phyloP scores from a whole-genome alignment of 2,113 vertebrate genomes.

The Dicaeum eximium region DNA sequence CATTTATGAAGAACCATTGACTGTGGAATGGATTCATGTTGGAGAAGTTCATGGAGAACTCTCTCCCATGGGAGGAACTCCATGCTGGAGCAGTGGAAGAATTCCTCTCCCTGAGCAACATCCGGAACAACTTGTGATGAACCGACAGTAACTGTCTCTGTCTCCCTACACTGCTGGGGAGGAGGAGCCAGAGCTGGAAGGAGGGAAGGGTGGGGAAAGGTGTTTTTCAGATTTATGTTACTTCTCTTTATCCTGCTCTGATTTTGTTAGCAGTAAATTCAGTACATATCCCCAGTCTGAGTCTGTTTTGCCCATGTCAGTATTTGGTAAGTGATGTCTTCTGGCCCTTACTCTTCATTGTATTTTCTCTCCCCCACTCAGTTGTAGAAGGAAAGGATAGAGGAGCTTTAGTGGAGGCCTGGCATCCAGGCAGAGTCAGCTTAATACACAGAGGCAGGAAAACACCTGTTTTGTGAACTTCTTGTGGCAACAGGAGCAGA shows the following conservation, averaged over 20 bases:
- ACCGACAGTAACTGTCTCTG: too few relatives aligned
- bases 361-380: background rate
- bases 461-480: background rate
- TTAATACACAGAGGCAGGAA: background rate
- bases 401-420: background rate
- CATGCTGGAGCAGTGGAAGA: background rate
- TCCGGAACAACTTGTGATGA: background rate
- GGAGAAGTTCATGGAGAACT: background rate
- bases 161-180: accelerated
- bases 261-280: background rate
- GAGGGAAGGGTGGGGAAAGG: background rate
- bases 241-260: background rate
- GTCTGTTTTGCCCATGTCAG: background rate
- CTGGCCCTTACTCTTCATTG: background rate
- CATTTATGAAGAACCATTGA: background rate
- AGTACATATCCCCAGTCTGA: background rate
- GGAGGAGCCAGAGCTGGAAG: background rate
- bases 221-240: background rate
- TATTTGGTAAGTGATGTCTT: background rate
- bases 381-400: background rate
- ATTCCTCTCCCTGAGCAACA: background rate
- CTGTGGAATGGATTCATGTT: accelerated
- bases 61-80: background rate
- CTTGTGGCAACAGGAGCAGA: background rate
- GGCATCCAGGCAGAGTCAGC: background rate